Conservation (phyloP, 1,140 invertebrate genomes). For the Nomia melanderi region DNA sequence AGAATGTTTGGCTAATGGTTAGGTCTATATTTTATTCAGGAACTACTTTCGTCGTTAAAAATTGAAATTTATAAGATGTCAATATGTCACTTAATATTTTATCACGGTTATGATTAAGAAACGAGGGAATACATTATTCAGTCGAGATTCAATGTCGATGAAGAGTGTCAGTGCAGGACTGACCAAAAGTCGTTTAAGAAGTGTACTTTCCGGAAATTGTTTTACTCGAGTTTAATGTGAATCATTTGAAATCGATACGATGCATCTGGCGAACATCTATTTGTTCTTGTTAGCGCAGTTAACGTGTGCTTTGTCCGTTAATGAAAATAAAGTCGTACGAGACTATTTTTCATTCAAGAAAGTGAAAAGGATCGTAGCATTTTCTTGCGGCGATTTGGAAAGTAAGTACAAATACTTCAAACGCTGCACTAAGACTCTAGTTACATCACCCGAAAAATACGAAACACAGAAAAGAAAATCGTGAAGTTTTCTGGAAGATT, state of each 20-base stretch:
- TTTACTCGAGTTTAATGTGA: background rate
- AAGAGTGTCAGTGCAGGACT: background rate
- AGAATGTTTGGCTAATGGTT: background rate
- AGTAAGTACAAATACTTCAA: conserved; percentile 39
- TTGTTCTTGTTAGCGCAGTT: conserved; percentile 28
- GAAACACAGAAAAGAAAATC: too few species aligned
- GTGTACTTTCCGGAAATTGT: background rate
- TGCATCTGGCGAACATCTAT: background rate
- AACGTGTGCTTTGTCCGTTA: background rate
- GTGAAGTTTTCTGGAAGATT: too few species aligned
- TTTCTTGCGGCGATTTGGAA: conserved; percentile 46
- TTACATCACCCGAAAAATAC: too few species aligned
- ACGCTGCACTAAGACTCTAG: too few species aligned
- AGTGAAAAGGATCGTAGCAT: conserved; percentile 41
- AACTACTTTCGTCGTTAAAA: background rate
- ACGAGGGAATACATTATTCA: conserved; percentile 6
- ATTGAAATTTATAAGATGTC: background rate
- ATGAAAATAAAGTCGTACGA: conserved; percentile 49
- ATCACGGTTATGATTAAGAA: conserved; percentile 1
- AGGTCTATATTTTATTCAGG: background rate
- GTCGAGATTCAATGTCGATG: background rate
- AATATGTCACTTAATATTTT: background rate
- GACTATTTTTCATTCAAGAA: conserved; percentile 59
- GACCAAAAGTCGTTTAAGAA: background rate
- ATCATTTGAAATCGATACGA: background rate